These are phyloP conservation scores for Atta texana DNA, from an alignment of 1,140 invertebrate genomes.

Conservation along the genomic window DNA sequence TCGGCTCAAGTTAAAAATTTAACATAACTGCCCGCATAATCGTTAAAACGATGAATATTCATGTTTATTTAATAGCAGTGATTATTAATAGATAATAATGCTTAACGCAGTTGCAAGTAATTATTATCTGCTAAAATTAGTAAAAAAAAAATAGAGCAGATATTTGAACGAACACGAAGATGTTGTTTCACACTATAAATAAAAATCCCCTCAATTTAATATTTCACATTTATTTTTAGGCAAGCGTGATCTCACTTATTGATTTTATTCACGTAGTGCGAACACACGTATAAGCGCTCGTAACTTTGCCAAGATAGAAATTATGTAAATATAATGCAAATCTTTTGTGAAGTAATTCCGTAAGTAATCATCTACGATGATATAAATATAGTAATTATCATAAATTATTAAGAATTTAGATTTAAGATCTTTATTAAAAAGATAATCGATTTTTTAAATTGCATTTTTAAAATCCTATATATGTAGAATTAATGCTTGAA, in stretches of 20 bases:
- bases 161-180: not conserved
- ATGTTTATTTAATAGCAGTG: not conserved
- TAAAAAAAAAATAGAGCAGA: not conserved
- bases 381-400: not conserved
- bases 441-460: no score
- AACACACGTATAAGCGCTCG: not conserved
- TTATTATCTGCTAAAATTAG: not conserved
- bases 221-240: not conserved
- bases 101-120: not conserved
- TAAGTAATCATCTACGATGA: not conserved
- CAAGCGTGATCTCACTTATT: not conserved
- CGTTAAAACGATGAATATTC: not conserved
- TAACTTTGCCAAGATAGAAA: slow-evolving; percentile 16
- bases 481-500: no score
- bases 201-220: not conserved
- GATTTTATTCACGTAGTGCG: not conserved
- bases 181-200: not conserved
- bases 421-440: no score
- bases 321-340: not conserved
- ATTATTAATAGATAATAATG: not conserved
- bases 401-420: slow-evolving; percentile 7
- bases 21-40: not conserved
- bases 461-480: no score
- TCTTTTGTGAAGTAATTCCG: not conserved
- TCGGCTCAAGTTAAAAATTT: not conserved